Evolutionary conservation across 2,113 vertebrate genomes (phyloP).

Genomic region (Pontoporia blainvillei): DNA sequence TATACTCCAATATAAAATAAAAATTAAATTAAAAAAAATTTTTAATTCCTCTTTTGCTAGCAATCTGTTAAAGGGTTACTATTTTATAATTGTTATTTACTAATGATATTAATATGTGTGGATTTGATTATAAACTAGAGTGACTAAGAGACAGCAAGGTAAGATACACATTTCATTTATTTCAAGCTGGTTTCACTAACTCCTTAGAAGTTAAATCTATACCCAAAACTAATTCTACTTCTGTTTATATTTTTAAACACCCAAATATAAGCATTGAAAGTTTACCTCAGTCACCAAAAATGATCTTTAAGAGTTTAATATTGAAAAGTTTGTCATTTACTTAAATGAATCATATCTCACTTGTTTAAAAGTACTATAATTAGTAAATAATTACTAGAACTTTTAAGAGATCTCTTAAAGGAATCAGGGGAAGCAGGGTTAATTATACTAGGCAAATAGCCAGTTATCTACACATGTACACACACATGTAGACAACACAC

Average conservation of each 20-base stretch:
- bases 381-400: neutral
- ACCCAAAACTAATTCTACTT: neutral
- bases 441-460: neutral
- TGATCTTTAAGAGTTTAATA: constrained; percentile 1
- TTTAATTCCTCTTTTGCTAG: neutral
- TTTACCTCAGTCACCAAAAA: neutral
- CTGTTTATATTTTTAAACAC: neutral
- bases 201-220: constrained; percentile 10
- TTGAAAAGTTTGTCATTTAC: neutral
- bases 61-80: neutral
- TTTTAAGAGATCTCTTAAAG: neutral
- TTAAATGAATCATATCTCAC: neutral
- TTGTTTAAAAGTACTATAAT: neutral
- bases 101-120: neutral
- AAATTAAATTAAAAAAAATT: neutral
- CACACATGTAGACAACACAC: neutral
- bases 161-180: neutral
- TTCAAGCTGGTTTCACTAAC: neutral
- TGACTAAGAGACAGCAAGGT: neutral
- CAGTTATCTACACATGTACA: neutral
- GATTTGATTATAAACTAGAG: neutral
- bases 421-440: neutral
- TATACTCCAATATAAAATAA: neutral
- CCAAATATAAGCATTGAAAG: neutral
- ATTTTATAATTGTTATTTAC: neutral